These are phyloP conservation scores for Chionoecetes opilio DNA, from an alignment of 1,140 invertebrate species.

Conservation along the genomic window DNA sequence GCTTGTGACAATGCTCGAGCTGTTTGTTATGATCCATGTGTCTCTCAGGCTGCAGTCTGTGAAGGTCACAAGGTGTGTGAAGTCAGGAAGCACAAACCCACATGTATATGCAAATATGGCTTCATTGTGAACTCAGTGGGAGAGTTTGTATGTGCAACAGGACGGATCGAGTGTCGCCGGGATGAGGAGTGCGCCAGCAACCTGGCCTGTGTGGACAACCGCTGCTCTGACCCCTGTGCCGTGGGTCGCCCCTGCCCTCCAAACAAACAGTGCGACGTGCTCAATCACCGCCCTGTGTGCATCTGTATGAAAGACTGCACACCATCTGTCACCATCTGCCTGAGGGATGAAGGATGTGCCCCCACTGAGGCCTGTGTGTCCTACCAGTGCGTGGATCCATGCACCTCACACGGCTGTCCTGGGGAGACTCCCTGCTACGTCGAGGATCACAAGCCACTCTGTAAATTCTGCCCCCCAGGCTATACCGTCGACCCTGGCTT, in stretches of 20 bases:
- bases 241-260: slow-evolving; percentile 87
- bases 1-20: slow-evolving; percentile 88
- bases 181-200: slow-evolving; percentile 94
- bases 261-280: slow-evolving; percentile 92
- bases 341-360: slow-evolving; percentile 94
- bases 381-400: slow-evolving; percentile 95
- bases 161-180: slow-evolving; percentile 89
- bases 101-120: slow-evolving; percentile 94
- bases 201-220: slow-evolving; percentile 91
- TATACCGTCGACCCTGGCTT: slow-evolving; percentile 94
- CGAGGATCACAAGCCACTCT: slow-evolving; percentile 95
- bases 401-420: slow-evolving; percentile 90
- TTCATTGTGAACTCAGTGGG: slow-evolving; percentile 93
- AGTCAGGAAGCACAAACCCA: slow-evolving; percentile 91
- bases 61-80: slow-evolving; percentile 93
- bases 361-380: slow-evolving; percentile 92
- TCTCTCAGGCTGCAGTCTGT: slow-evolving; percentile 86
- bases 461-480: slow-evolving; percentile 96
- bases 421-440: slow-evolving; percentile 93
- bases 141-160: slow-evolving; percentile 89
- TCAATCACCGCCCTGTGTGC: slow-evolving; percentile 93
- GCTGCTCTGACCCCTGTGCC: slow-evolving; percentile 93
- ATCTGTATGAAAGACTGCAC: slow-evolving; percentile 94
- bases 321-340: slow-evolving; percentile 93
- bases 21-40: slow-evolving; percentile 92